phyloP scores from a whole-genome alignment of 64 coral and sea anemone genomes.

The Pocillopora verrucosa region DNA sequence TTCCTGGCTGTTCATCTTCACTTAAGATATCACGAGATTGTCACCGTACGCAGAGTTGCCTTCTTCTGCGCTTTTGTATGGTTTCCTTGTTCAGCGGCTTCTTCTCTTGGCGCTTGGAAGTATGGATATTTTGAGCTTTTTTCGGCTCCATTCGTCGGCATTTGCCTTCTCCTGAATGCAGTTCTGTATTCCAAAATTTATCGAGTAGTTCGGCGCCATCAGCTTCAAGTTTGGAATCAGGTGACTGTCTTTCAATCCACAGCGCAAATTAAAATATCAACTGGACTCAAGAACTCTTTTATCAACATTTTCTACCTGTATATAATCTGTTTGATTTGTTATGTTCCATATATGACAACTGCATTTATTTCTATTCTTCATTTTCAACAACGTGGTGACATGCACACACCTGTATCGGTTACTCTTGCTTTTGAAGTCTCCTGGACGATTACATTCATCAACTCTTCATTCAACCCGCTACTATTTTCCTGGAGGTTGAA shows the following conservation, averaged over 20 bases:
- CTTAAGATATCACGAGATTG: neutral
- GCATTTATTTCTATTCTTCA: neutral
- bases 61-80: neutral
- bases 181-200: conserved; percentile 21
- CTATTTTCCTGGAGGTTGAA: neutral
- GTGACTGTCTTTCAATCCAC: too few species aligned
- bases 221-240: neutral
- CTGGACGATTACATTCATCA: neutral
- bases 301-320: neutral
- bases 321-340: neutral
- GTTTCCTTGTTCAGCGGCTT: neutral
- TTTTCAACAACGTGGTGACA: neutral
- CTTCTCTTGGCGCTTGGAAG: neutral
- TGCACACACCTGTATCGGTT: neutral
- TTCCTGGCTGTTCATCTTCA: neutral
- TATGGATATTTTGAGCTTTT: neutral
- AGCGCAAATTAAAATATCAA: too few species aligned
- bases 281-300: neutral
- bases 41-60: neutral
- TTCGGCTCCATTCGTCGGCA: neutral
- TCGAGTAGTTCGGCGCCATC: neutral
- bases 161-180: neutral
- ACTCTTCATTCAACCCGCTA: neutral
- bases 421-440: neutral
- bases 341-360: neutral